Evolutionary conservation across 2,113 vertebrate genomes (phyloP).

Genomic region (Acanthisitta chloris): DNA sequence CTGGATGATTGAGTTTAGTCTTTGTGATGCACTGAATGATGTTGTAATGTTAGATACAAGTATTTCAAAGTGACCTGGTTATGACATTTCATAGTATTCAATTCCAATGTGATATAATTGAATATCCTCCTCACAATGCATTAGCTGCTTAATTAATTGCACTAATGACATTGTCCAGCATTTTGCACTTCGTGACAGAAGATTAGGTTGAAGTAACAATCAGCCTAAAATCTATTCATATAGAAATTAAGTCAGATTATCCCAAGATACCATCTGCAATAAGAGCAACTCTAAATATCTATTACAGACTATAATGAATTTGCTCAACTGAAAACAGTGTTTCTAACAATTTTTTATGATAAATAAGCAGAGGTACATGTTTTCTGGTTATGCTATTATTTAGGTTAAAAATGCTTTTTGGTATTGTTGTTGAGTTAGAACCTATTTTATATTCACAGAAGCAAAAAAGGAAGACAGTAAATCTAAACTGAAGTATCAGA

Average conservation of each 20-base stretch:
- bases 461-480: neutral
- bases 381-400: neutral
- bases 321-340: neutral
- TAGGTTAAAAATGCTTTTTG: neutral
- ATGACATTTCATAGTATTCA: neutral
- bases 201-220: neutral
- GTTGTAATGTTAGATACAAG: neutral
- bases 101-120: neutral
- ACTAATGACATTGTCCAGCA: constrained; percentile 26
- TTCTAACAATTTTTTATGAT: neutral
- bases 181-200: neutral
- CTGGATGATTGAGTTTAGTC: neutral
- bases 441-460: neutral
- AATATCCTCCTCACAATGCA: neutral
- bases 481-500: neutral
- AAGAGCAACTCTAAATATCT: neutral
- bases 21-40: neutral
- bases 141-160: constrained; percentile 52
- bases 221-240: neutral
- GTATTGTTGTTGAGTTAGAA: neutral
- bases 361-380: neutral
- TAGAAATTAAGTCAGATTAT: neutral
- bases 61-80: neutral
- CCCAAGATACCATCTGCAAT: neutral
- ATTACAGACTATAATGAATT: neutral